phyloP scores from a whole-genome alignment of 1,140 invertebrate species.

The Drosophila melanica region DNA sequence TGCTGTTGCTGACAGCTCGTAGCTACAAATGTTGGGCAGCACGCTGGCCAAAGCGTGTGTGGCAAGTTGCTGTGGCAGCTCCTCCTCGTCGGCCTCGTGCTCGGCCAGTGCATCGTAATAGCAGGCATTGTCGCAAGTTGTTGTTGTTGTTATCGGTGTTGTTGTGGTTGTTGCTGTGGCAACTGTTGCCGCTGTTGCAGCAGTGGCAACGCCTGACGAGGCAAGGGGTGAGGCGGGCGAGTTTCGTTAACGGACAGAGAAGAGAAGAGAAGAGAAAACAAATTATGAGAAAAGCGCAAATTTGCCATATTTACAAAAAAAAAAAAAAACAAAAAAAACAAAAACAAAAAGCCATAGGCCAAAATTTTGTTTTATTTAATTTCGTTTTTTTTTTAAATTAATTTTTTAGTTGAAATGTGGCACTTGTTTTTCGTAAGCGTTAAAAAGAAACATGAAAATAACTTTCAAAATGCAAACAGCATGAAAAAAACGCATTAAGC shows the following conservation, averaged over 20 bases:
- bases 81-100: conserved; percentile 55
- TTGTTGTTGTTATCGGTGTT: conserved; percentile 11
- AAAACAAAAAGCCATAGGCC: conserved; percentile 79
- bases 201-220: not conserved
- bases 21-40: conserved; percentile 76
- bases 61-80: conserved; percentile 7
- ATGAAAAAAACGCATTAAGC: conserved; percentile 14
- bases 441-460: conserved; percentile 37
- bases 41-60: conserved; percentile 54
- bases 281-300: conserved; percentile 82
- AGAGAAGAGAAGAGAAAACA: conserved; percentile 81
- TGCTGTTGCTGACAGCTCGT: conserved; percentile 15
- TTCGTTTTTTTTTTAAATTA: conserved; percentile 4
- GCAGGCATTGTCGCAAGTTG: conserved; percentile 66
- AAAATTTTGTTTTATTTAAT: conserved; percentile 37
- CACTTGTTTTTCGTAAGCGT: conserved; percentile 14
- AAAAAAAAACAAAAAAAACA: conserved; percentile 74
- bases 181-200: conserved; percentile 5
- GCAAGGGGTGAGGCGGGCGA: conserved; percentile 2
- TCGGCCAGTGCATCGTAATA: conserved; percentile 79
- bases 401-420: conserved; percentile 25
- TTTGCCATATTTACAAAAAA: conserved; percentile 62
- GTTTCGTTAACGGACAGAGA: conserved; percentile 49
- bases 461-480: conserved; percentile 26
- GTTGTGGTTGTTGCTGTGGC: not conserved